Base-by-base conservation (phyloP, 2,113 vertebrate species). In the Reinhardtius hippoglossoides region DNA sequence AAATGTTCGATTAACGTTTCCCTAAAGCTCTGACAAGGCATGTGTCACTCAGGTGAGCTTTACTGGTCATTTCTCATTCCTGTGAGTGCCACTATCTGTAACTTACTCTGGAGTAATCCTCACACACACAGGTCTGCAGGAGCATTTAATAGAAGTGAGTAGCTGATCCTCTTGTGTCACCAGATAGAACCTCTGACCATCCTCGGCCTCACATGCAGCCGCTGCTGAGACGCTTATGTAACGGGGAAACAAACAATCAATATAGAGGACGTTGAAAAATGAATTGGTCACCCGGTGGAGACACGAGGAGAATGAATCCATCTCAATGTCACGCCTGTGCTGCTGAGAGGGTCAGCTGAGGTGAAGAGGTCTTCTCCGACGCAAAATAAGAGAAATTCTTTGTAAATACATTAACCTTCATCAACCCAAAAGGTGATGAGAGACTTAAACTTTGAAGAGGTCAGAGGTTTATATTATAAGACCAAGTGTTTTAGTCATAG, bases 151-250 rank as follows among this genome's bases (percentile, higher is more conserved):
- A 87, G 67, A 87, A 75, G 79, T 73, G 79, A 84, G 72, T 59
- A 48, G 66, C 62, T 88, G 50, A 91, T 90, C 88, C 71, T 37
- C 46, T 61, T 42, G 46, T 70, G 58, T 67, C 64, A 86, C 87
- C 84, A 90, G 78, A 87, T 90, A 85, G 89, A 82, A 83, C 62
- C 46, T 71, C 80, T 78, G 42, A 66, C 75, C 65, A 69, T 59
- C 64, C 59, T 27, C 4, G 5, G 27, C 27, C 27, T 27, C 27
- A 27, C 27, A 27, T 27, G 27, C 27, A 5, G 27, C 27, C 31
- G 44, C 24, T 62, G 72, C 58, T 56, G 21, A 77, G 31, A 75
- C 44, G 31, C 59, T 81, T 83, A 55, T 16, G 9, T 80, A 85
- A 85, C 46, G n/a, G 31, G 31, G 31, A 1, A 16, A 57, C 75